Base-by-base conservation (phyloP, 2,888 invertebrate genomes). In the Acheta domesticus region DNA sequence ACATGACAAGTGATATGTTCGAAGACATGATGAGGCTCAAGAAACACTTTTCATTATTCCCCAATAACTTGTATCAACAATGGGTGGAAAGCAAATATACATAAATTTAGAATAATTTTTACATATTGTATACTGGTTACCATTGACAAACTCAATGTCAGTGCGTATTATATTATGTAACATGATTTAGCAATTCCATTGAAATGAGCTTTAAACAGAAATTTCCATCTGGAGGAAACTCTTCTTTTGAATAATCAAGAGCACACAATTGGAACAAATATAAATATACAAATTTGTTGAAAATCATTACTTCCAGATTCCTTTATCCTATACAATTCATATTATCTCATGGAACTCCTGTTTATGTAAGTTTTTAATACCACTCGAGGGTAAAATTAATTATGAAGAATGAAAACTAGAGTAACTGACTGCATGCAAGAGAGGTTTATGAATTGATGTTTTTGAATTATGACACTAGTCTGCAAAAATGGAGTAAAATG, bases 401-500 rank as follows among this genome's bases (percentile, higher is more conserved):
- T 11, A 62, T 62, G 62, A 19, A 4, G 62, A 62, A 62, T 62
- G 3, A n/a, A 62, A 62, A 62, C 62, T 62, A 62, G 14, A 62
- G 62, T 62, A 62, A 62, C n/a, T 14, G 62, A 19, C 62, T 62
- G 62, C 62, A 62, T 62, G 62, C 62, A 62, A 62, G 62, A 62
- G 62, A 62, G 62, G 62, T 62, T 62, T 36, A 14, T 62, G 62
- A 62, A 62, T 62, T 62, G 62, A 62, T 62, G 62, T 62, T 62
- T 36, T 62, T 62, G 62, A 62, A 62, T 36, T 62, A 62, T n/a
- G 3, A 62, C n/a, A 19, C 62, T 62, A 62, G 62, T 62, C 62
- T 11, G 62, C 62, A 62, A 62, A 50, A 62, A 62, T 62, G 62
- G 62, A 62, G 62, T 50, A 62, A 62, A 62, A 62, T 62, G 62